Evolutionary conservation across 1,140 invertebrate species (phyloP).

Genomic region (Onthophagus taurus): DNA sequence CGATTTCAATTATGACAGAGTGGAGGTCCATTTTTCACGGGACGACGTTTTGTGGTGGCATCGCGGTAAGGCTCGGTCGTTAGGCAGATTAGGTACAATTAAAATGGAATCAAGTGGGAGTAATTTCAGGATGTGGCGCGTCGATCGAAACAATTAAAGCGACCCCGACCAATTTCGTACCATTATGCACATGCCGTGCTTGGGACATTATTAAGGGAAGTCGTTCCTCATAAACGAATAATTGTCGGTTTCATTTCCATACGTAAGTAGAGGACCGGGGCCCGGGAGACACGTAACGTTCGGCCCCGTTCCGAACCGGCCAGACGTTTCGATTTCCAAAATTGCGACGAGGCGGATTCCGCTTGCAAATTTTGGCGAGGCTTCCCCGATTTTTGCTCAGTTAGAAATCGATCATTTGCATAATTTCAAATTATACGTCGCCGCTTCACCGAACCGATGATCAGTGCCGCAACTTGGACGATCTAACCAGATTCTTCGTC

Average conservation of each 20-base stretch:
- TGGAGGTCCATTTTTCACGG: constrained; percentile 17
- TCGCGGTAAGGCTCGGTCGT: no score
- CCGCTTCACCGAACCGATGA: no score
- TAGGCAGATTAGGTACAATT: neutral
- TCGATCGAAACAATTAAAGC: constrained; percentile 11
- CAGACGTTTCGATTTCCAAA: neutral
- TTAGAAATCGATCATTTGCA: constrained; percentile 8
- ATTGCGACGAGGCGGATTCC: neutral
- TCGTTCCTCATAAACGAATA: constrained; percentile 11
- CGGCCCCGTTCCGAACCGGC: no score
- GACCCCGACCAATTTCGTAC: constrained; percentile 7
- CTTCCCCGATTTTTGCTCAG: neutral
- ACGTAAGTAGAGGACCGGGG: neutral
- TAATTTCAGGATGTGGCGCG: constrained; percentile 4
- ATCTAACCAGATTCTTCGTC: no score
- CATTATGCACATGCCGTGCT: neutral
- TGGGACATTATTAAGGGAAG: constrained; percentile 9
- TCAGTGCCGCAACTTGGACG: no score
- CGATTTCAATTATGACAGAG: constrained; percentile 32
- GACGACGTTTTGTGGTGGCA: neutral
- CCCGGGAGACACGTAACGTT: neutral
- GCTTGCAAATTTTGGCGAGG: neutral
- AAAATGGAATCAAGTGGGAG: constrained; percentile 3
- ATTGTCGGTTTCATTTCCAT: constrained; percentile 5
- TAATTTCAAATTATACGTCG: constrained; percentile 10